Evolutionary conservation across 2,113 vertebrate species (phyloP).

Genomic region (Mobula birostris): DNA sequence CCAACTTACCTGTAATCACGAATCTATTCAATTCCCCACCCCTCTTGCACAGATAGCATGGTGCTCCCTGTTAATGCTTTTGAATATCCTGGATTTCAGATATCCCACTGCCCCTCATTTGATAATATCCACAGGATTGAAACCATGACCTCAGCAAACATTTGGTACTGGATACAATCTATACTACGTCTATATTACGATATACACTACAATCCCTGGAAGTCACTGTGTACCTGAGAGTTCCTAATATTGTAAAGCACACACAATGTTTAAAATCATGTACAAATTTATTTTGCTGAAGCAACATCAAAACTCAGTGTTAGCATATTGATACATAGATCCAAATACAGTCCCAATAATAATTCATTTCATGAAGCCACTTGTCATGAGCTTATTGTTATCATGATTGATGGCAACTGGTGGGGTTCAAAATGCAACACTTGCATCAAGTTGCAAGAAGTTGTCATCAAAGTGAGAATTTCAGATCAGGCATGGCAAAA

Average conservation of each 20-base stretch:
- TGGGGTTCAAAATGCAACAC: neutral
- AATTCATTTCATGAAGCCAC: neutral
- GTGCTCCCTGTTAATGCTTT: neutral
- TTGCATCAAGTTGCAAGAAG: neutral
- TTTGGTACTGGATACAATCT: neutral
- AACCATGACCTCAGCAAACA: neutral
- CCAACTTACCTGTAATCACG: neutral
- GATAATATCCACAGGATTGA: neutral
- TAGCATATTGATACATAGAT: neutral
- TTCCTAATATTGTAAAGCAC: neutral
- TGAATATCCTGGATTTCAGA: neutral
- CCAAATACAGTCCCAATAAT: neutral
- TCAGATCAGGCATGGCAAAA: neutral
- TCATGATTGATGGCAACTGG: neutral
- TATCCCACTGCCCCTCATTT: neutral
- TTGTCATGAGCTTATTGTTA: neutral
- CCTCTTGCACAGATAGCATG: neutral
- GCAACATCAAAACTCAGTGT: neutral
- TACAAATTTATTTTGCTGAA: neutral
- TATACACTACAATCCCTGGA: neutral
- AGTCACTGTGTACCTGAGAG: neutral
- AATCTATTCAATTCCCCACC: neutral
- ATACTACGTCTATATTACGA: neutral
- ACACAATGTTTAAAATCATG: neutral
- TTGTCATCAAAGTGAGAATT: neutral